Evolutionary conservation across 2,797 vertebrate genomes (phyloP).

Genomic region (Pseudochaenichthys georgianus): DNA sequence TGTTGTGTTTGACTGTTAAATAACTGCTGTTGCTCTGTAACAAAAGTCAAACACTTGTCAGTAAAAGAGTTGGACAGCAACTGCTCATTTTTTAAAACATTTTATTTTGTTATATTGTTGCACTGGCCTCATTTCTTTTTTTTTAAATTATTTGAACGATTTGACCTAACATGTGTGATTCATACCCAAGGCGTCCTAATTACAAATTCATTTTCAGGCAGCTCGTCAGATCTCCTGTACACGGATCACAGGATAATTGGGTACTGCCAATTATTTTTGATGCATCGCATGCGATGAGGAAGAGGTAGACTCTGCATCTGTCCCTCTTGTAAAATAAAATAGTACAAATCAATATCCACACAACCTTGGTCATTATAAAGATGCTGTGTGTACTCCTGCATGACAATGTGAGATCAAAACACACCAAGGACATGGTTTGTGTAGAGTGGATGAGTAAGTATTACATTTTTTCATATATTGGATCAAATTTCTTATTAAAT

Average conservation of each 20-base stretch:
- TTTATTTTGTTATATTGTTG: constrained; percentile 18
- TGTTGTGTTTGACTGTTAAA: constrained; percentile 22
- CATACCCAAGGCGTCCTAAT: constrained; percentile 65
- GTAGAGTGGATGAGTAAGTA: neutral
- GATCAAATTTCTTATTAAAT: constrained; percentile 17
- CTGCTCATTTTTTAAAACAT: constrained; percentile 6
- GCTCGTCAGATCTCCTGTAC: constrained; percentile 68
- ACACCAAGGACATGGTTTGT: constrained; percentile 1
- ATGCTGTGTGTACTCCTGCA: constrained; percentile 32
- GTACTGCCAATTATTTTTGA: constrained; percentile 78
- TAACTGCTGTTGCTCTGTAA: constrained; percentile 10
- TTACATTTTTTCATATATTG: constrained; percentile 3
- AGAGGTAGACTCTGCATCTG: constrained; percentile 56
- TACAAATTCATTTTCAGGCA: constrained; percentile 66
- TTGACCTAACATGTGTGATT: constrained; percentile 65
- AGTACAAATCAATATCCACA: constrained; percentile 61
- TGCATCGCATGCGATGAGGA: constrained; percentile 66
- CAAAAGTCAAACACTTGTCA: constrained; percentile 6
- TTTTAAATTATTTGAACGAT: constrained; percentile 30
- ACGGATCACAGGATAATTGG: constrained; percentile 79
- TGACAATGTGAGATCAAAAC: constrained; percentile 33
- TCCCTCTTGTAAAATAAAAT: constrained; percentile 51
- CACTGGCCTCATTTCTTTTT: constrained; percentile 36
- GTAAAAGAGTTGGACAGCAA: constrained; percentile 8
- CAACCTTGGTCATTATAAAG: constrained; percentile 54